Base-by-base conservation (phyloP, 2,888 invertebrate species). In the Thereva unica region DNA sequence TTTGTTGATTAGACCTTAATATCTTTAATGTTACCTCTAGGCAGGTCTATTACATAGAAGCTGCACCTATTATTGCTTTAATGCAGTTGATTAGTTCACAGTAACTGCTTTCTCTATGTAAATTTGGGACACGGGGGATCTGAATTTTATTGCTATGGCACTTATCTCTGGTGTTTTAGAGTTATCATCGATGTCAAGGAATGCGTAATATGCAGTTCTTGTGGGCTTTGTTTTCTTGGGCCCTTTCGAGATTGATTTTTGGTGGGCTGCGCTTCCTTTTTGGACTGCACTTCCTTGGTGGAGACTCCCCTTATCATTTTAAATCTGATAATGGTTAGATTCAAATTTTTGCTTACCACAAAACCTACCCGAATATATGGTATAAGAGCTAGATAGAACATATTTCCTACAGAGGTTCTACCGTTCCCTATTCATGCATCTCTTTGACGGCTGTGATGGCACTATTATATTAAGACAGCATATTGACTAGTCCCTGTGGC, bases 1-100 rank as follows among this genome's bases (percentile, higher is more conserved):
- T 52, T 52, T 5, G 52, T 8, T 23, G 52, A 5, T 35, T 34
- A 35, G 4, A 52, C 52, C 9, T 52, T 52, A 7, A 35, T 52
- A 34, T 52, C 52, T 34, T 52, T 52, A 34, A 52, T 52, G 52
- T 52, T 52, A 35, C 52, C 52, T 52, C 52, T 23, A 52, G 35
- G 34, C 5, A 52, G 52, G 34, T 52, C 52, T 34, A 52, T 35
- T 34, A 52, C 35, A 35, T 52, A 52, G 34, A 52, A 52, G 34
- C 35, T 52, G 35, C 52, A 6, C 52, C 52, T 2, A 52, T 52
- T 23, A 52, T 52, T 52, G 23, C 35, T 34, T 52, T 52, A n/a
- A 52, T 4, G 23, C 35, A 23, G 23, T 34, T 52, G 34, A 35
- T 35, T 52, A 52, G 52, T 5, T 52, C 8, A 4, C 34, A 12